A percentile compares a stretch with the other conserved stretches of the same genome.
These are phyloP conservation scores for Lonchura striata DNA, from an alignment of 2,113 vertebrate species.

Conservation along the genomic window DNA sequence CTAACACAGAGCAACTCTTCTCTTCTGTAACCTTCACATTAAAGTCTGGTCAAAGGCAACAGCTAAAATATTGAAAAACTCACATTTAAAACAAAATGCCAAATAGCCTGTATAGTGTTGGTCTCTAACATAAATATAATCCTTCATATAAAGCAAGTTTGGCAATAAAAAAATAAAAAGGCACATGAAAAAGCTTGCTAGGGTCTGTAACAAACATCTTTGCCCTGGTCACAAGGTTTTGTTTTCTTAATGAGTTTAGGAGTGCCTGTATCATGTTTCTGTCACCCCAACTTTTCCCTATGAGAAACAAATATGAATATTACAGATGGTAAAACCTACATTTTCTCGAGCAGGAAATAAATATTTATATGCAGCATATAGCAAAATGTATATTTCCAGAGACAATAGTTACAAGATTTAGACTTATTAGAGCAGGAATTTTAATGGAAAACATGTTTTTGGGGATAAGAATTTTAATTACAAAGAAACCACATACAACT, in stretches of 20 bases:
- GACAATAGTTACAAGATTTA: constrained; percentile 14
- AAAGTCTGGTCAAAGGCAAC: background rate
- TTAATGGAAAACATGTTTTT: constrained; percentile 45
- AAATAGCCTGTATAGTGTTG: background rate
- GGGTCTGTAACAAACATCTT: background rate
- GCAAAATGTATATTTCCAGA: constrained; percentile 19
- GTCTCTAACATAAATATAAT: background rate
- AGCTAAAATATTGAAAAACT: background rate
- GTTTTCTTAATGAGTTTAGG: background rate
- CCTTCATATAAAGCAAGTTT: background rate
- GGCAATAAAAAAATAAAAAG: background rate
- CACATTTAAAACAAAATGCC: background rate
- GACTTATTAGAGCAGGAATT: constrained; percentile 9
- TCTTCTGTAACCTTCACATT: rapidly evolving
- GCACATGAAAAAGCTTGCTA: background rate
- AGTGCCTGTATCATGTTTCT: constrained; percentile 25
- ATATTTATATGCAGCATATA: constrained; percentile 20
- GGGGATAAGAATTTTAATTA: constrained; percentile 33
- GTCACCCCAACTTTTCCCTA: background rate
- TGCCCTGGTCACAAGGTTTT: background rate
- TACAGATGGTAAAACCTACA: background rate
- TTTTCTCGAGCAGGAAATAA: constrained; percentile 37
- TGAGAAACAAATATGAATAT: constrained; percentile 8
- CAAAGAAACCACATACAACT: background rate
- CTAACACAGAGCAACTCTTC: background rate